These are phyloP conservation scores for Cephus sareptanus DNA, from an alignment of 2,888 invertebrate genomes.

Conservation along the genomic window DNA sequence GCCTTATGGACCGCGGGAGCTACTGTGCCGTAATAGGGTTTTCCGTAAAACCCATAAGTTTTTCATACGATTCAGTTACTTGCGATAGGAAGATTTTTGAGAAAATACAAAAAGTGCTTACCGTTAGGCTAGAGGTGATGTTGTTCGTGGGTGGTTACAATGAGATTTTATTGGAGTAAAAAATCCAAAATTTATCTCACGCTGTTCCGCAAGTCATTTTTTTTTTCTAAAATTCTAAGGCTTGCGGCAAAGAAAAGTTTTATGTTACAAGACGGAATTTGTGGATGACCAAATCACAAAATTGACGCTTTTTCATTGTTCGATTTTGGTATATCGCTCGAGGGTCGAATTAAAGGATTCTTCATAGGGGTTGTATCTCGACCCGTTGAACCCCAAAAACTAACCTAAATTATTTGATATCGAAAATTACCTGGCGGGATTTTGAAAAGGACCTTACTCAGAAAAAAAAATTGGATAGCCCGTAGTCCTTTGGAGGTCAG, in stretches of 20 bases:
- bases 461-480: background rate
- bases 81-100: background rate
- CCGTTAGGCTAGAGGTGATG: background rate
- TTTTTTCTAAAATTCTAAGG: background rate
- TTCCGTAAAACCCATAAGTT: background rate
- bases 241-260: background rate
- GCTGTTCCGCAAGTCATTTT: background rate
- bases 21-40: slow-evolving; percentile 18
- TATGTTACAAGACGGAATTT: background rate
- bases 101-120: background rate
- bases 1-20: slow-evolving; percentile 14
- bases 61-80: background rate
- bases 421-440: background rate
- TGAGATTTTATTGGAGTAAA: background rate
- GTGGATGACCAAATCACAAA: background rate
- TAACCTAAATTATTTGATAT: background rate
- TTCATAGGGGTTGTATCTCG: background rate
- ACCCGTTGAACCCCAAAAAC: background rate
- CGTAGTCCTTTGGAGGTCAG: background rate
- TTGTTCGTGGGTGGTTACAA: background rate
- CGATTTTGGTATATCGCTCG: background rate
- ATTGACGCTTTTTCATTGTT: background rate
- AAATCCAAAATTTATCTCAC: background rate
- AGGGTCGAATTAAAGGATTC: background rate
- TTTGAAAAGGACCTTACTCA: background rate